Percentiles rank a stretch among this genome's conserved stretches.
These are phyloP conservation scores for Paralichthys olivaceus DNA, from an alignment of 2,113 vertebrate genomes.

Conservation along the genomic window DNA sequence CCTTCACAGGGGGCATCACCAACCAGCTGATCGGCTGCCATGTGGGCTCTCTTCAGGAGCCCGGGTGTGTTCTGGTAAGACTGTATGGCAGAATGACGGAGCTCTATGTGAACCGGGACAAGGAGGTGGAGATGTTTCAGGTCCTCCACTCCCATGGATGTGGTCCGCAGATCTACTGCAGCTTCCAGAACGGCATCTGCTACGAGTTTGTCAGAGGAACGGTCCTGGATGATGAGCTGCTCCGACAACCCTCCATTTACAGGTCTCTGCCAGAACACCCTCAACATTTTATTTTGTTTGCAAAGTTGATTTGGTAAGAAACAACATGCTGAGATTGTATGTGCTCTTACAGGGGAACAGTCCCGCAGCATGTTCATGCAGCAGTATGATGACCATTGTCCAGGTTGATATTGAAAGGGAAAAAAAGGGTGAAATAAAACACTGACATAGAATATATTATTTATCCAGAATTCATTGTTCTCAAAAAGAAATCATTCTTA, in stretches of 20 bases:
- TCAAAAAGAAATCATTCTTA: not conserved
- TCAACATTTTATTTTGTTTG: not conserved
- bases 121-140: slow-evolving; percentile 81
- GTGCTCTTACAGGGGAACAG: too few relatives aligned
- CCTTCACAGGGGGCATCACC: slow-evolving; percentile 84
- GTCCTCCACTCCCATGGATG: slow-evolving; percentile 76
- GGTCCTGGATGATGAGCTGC: slow-evolving; percentile 77
- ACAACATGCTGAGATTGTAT: too few relatives aligned
- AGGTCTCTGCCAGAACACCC: slow-evolving; percentile 65
- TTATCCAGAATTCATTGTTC: not conserved
- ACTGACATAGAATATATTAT: not conserved
- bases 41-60: slow-evolving; percentile 70
- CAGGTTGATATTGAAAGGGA: too few relatives aligned
- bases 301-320: not conserved
- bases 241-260: slow-evolving; percentile 80
- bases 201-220: slow-evolving; percentile 81
- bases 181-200: slow-evolving; percentile 85
- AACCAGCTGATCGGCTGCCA: slow-evolving; percentile 84
- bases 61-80: slow-evolving; percentile 77
- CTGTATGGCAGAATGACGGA: slow-evolving; percentile 82
- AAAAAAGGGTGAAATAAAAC: too few relatives aligned
- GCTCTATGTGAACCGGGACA: slow-evolving; percentile 78
- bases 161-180: slow-evolving; percentile 83
- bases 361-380: too few relatives aligned
- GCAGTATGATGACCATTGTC: too few relatives aligned